These are phyloP conservation scores for Schizaphis graminum DNA, from an alignment of 2,888 invertebrate species.

Conservation along the genomic window DNA sequence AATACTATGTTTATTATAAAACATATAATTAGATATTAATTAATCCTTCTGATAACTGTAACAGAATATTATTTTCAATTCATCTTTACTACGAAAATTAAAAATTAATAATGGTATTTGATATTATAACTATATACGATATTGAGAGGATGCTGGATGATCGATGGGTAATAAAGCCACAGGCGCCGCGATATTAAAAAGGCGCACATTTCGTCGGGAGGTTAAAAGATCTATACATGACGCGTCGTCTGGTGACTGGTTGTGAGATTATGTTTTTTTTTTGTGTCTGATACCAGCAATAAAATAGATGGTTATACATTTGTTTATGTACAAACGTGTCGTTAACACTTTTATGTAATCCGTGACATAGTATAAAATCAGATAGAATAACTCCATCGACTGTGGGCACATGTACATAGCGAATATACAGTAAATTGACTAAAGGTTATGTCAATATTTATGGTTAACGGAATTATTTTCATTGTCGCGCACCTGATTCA, in stretches of 20 bases:
- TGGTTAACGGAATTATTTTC: conserved; percentile 28
- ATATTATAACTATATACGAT: neutral
- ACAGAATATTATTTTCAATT: neutral
- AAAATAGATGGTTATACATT: conserved; percentile 20
- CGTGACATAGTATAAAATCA: neutral
- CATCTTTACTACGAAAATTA: neutral
- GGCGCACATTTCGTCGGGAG: conserved; percentile 6
- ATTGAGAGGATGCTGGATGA: neutral
- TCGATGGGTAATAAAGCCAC: neutral
- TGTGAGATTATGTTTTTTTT: conserved; percentile 27
- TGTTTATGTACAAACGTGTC: neutral
- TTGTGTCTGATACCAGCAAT: conserved; percentile 25
- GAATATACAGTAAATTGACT: neutral
- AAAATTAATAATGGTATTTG: neutral
- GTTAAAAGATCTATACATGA: conserved; percentile 10
- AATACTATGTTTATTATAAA: neutral
- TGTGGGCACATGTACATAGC: neutral
- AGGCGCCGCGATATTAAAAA: neutral
- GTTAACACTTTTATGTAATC: conserved; percentile 9
- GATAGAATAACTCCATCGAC: neutral
- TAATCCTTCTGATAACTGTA: neutral
- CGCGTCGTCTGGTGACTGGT: conserved; percentile 24
- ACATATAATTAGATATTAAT: neutral
- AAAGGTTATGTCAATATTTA: conserved; percentile 34
- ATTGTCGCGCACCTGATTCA: neutral